Evolutionary conservation across 2,888 invertebrate species (phyloP).

Genomic region (Acronicta alni): DNA sequence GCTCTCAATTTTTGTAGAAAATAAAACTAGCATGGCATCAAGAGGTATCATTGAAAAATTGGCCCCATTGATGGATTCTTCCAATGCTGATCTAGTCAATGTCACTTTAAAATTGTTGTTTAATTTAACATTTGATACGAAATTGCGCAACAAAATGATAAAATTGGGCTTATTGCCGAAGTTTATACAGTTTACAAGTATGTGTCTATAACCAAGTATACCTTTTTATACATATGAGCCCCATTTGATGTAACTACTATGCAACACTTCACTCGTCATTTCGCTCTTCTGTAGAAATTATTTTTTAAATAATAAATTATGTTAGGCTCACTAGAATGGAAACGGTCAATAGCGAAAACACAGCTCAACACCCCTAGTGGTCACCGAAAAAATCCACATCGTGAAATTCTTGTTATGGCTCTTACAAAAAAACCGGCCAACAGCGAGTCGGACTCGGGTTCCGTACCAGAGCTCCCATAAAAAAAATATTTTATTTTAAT

Average conservation of each 20-base stretch:
- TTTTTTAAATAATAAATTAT: not conserved
- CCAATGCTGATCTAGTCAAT: conserved; percentile 93
- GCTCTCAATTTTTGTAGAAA: conserved; percentile 97
- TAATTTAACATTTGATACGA: conserved; percentile 98
- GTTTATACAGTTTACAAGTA: conserved; percentile 95
- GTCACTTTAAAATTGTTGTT: conserved; percentile 96
- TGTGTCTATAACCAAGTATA: conserved; percentile 71
- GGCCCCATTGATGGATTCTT: conserved; percentile 92
- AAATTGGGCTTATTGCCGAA: conserved; percentile 96
- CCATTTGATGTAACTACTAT: not conserved
- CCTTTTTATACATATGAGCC: not conserved
- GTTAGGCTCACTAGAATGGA: no score
- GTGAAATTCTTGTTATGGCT: no score
- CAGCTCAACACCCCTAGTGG: no score
- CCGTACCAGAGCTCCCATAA: no score
- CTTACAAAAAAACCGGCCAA: no score
- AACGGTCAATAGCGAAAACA: no score
- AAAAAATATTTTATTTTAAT: no score
- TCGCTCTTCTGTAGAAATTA: not conserved
- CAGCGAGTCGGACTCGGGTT: no score
- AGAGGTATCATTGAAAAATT: conserved; percentile 95
- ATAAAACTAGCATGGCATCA: conserved; percentile 97
- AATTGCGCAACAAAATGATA: conserved; percentile 96
- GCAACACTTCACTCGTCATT: not conserved
- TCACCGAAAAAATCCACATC: no score